Percentiles rank a stretch among this genome's conserved stretches.
Evolutionary conservation across 2,888 invertebrate species (phyloP).

Genomic region (Cremastinae sp.): DNA sequence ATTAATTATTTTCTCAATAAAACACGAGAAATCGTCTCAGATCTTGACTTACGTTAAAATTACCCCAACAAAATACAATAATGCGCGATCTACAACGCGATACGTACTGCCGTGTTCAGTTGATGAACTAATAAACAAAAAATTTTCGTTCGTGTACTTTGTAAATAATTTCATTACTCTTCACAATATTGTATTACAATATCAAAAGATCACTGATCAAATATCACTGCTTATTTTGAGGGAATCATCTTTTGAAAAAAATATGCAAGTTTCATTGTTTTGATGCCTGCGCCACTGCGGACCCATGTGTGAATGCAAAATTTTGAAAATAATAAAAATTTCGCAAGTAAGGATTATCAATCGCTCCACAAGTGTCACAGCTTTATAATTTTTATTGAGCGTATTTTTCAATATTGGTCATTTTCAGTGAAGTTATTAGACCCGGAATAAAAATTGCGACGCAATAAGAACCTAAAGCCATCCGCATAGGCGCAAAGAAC

Average conservation of each 20-base stretch:
- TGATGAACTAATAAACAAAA: too few relatives aligned
- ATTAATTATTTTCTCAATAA: neutral
- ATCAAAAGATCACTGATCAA: too few relatives aligned
- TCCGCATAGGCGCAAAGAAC: conserved; percentile 4
- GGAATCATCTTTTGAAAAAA: neutral
- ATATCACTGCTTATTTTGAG: too few relatives aligned
- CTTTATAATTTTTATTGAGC: neutral
- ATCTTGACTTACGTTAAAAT: neutral
- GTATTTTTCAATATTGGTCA: neutral
- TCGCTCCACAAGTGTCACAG: too few relatives aligned
- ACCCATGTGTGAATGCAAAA: conserved; percentile 9
- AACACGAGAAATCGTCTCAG: neutral
- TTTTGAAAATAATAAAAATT: conserved; percentile 36
- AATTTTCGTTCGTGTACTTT: too few relatives aligned
- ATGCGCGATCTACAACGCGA: too few relatives aligned
- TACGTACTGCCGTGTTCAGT: too few relatives aligned
- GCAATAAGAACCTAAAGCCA: neutral
- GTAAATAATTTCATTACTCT: too few relatives aligned
- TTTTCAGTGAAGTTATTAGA: too few relatives aligned
- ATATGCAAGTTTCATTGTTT: conserved; percentile 16
- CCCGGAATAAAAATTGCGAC: conserved; percentile 13
- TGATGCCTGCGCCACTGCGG: conserved; percentile 50
- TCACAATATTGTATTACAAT: too few relatives aligned
- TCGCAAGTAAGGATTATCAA: neutral
- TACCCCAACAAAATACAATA: conserved; percentile 27